phyloP scores from a whole-genome alignment of 2,888 invertebrate genomes.

The Malthinus seriepunctatus region DNA sequence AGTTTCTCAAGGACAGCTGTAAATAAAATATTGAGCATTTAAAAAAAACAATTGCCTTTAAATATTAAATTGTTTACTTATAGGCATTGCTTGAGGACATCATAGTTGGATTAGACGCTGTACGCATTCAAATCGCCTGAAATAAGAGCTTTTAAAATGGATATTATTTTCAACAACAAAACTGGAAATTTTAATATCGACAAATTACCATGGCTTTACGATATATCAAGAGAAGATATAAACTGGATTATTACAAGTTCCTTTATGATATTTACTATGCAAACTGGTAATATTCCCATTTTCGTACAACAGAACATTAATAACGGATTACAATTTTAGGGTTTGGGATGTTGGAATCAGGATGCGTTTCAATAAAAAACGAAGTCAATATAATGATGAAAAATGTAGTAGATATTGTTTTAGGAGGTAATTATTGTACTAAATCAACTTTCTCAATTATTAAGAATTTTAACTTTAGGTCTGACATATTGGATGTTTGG shows the following conservation, averaged over 20 bases:
- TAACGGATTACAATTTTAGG: conserved; percentile 59
- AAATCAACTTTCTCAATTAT: background rate
- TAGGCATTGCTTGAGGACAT: no score
- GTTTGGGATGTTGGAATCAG: conserved; percentile 92
- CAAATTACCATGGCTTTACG: conserved; percentile 50
- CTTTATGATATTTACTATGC: conserved; percentile 93
- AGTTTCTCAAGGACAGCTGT: conserved; percentile 9
- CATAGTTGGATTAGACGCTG: no score
- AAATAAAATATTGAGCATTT: conserved; percentile 31
- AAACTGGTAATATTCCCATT: conserved; percentile 67
- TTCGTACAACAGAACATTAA: background rate
- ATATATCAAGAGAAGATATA: conserved; percentile 77
- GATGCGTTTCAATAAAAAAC: conserved; percentile 90
- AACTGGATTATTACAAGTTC: conserved; percentile 89
- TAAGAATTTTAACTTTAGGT: conserved; percentile 54
- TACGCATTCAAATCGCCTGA: background rate
- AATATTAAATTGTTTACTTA: conserved; percentile 38
- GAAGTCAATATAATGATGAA: conserved; percentile 99
- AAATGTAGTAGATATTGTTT: conserved; percentile 89
- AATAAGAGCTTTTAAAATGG: background rate
- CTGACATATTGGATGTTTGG: conserved; percentile 95
- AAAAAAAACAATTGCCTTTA: conserved; percentile 28
- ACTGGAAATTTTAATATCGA: no score
- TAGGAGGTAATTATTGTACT: conserved; percentile 67
- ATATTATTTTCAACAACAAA: background rate